These are phyloP conservation scores for Agapornis roseicollis DNA, from an alignment of 2,113 vertebrate genomes.

Conservation along the genomic window DNA sequence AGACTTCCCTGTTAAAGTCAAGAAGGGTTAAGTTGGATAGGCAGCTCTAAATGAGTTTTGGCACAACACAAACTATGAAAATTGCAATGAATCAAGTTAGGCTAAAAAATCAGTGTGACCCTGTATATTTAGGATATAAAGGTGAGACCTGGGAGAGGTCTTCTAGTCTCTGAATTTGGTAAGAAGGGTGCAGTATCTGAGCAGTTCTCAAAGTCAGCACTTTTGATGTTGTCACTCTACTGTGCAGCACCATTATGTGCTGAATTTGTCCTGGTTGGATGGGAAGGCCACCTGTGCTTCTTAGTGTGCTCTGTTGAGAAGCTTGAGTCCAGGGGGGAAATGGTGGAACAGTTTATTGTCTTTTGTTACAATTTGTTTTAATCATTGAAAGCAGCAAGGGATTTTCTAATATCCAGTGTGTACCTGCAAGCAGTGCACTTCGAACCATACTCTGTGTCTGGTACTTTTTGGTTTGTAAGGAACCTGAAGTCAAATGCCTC, in stretches of 20 bases:
- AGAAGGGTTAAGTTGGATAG: neutral
- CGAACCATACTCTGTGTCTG: neutral
- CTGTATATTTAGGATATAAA: neutral
- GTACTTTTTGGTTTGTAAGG: neutral
- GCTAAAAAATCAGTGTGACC: neutral
- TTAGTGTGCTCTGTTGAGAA: neutral
- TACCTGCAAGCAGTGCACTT: neutral
- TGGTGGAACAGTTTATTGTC: neutral
- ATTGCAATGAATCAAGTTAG: neutral
- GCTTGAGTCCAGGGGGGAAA: neutral
- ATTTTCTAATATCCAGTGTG: fast-evolving
- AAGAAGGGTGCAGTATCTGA: neutral
- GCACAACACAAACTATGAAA: neutral
- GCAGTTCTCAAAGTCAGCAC: neutral
- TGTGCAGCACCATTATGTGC: fast-evolving
- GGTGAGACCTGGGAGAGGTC: neutral
- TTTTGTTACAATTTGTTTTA: neutral
- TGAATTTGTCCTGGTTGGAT: neutral
- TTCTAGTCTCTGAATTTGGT: neutral
- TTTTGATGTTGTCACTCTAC: neutral
- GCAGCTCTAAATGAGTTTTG: neutral
- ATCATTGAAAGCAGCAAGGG: neutral
- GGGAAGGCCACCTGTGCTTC: neutral
- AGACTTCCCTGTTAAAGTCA: neutral
- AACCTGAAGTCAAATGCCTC: neutral